Evolutionary conservation across 2,888 invertebrate species (phyloP).

Genomic region (Argynnis bischoffii): DNA sequence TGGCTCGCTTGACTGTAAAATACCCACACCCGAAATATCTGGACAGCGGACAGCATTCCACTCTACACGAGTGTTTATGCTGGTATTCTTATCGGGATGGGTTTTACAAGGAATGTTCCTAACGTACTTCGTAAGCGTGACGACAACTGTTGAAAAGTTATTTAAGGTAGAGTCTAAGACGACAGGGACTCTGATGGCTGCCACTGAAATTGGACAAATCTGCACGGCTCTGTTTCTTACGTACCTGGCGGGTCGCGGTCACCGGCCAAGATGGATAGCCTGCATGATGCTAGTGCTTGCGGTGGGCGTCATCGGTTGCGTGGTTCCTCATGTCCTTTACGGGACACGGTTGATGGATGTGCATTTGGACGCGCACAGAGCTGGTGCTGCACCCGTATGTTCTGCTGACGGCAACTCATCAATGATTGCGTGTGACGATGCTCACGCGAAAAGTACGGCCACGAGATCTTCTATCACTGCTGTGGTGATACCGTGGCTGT

Average conservation of each 20-base stretch:
- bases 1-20: slow-evolving; percentile 89
- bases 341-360: slow-evolving; percentile 86
- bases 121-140: slow-evolving; percentile 96
- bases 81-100: slow-evolving; percentile 94
- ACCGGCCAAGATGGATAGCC: slow-evolving; percentile 96
- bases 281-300: slow-evolving; percentile 95
- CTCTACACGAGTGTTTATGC: slow-evolving; percentile 93
- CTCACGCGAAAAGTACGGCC: slow-evolving; percentile 84
- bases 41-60: slow-evolving; percentile 87
- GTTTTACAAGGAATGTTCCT: slow-evolving; percentile 95
- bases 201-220: slow-evolving; percentile 96
- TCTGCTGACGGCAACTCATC: slow-evolving; percentile 52
- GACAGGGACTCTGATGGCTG: slow-evolving; percentile 93
- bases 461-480: slow-evolving; percentile 89
- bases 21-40: slow-evolving; percentile 83
- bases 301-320: slow-evolving; percentile 92
- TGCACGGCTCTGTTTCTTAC: slow-evolving; percentile 93
- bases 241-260: slow-evolving; percentile 95
- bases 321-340: slow-evolving; percentile 93
- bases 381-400: slow-evolving; percentile 67
- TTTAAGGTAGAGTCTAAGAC: slow-evolving; percentile 96
- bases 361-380: slow-evolving; percentile 62
- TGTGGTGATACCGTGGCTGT: slow-evolving; percentile 93
- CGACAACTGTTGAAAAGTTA: slow-evolving; percentile 95
- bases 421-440: slow-evolving; percentile 78